A percentile compares a stretch with the other conserved stretches of the same genome.
These are phyloP conservation scores for Trachops cirrhosus DNA, from an alignment of 2,797 vertebrate genomes.

Conservation along the genomic window DNA sequence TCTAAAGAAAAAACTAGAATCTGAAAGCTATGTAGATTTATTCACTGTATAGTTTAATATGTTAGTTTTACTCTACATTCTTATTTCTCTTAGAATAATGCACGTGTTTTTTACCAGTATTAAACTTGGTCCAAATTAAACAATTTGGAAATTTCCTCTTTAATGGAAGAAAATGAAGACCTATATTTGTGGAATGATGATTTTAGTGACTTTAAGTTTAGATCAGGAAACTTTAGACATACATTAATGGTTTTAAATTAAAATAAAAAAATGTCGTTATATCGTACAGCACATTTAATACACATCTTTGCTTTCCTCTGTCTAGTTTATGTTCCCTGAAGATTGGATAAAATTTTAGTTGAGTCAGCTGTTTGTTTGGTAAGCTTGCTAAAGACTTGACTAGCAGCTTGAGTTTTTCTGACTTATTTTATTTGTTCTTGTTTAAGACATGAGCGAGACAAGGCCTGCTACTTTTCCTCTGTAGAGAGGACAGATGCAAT, in stretches of 20 bases:
- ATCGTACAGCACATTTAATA: neutral
- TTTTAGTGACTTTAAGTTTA: neutral
- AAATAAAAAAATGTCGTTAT: conserved; percentile 27
- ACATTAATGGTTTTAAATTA: neutral
- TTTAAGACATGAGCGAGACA: conserved; percentile 27
- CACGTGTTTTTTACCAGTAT: conserved; percentile 25
- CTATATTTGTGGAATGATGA: neutral
- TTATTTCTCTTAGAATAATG: conserved; percentile 39
- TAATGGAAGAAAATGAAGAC: neutral
- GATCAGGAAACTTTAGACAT: neutral
- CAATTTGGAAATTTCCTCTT: conserved; percentile 25
- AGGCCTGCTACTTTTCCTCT: conserved; percentile 34
- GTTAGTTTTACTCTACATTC: neutral
- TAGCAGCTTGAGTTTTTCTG: conserved; percentile 42
- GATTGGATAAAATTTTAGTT: neutral
- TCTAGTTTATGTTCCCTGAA: conserved; percentile 18
- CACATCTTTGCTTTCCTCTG: conserved; percentile 23
- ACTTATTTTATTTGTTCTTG: conserved; percentile 34
- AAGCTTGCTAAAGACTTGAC: conserved; percentile 12
- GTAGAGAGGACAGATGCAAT: conserved; percentile 10
- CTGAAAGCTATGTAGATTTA: neutral
- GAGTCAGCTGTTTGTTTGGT: neutral
- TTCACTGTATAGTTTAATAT: neutral
- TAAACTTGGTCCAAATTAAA: neutral
- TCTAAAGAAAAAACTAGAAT: conserved; percentile 59